These are phyloP conservation scores for Forbesichthys papilliferus DNA, from an alignment of 2,113 vertebrate genomes.

Conservation along the genomic window DNA sequence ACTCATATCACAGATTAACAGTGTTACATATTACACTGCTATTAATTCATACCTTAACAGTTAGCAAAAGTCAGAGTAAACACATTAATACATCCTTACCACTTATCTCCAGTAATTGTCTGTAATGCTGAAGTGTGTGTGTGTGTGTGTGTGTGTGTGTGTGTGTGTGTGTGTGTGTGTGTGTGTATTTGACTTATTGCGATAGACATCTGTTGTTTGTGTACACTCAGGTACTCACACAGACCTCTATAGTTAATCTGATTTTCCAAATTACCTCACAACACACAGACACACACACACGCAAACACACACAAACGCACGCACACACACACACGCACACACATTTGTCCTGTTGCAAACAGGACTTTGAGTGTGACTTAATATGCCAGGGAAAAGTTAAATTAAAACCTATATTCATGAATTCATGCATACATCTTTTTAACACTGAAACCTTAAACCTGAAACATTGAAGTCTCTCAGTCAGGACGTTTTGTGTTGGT, in stretches of 20 bases:
- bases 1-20: too few relatives aligned
- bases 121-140: slow-evolving; percentile 20
- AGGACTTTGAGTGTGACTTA: slow-evolving; percentile 36
- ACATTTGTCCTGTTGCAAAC: slow-evolving; percentile 39
- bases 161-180: neutral
- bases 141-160: slow-evolving; percentile 1
- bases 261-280: neutral
- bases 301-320: slow-evolving; percentile 18
- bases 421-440: neutral
- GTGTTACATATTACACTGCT: neutral
- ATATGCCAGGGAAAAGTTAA: neutral
- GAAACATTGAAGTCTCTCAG: neutral
- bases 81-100: too few relatives aligned
- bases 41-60: slow-evolving; percentile 8
- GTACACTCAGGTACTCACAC: slow-evolving; percentile 51
- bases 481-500: slow-evolving; percentile 6
- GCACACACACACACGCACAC: neutral
- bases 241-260: slow-evolving; percentile 62
- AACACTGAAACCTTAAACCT: neutral
- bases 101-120: slow-evolving; percentile 47
- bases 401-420: slow-evolving; percentile 15
- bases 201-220: slow-evolving; percentile 73
- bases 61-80: too few relatives aligned
- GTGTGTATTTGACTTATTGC: slow-evolving; percentile 33
- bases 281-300: neutral